Evolutionary conservation across 2,888 invertebrate genomes (phyloP), one percentile per base, ranked within the genome.

Genomic region (Drosophila anomelani): DNA sequence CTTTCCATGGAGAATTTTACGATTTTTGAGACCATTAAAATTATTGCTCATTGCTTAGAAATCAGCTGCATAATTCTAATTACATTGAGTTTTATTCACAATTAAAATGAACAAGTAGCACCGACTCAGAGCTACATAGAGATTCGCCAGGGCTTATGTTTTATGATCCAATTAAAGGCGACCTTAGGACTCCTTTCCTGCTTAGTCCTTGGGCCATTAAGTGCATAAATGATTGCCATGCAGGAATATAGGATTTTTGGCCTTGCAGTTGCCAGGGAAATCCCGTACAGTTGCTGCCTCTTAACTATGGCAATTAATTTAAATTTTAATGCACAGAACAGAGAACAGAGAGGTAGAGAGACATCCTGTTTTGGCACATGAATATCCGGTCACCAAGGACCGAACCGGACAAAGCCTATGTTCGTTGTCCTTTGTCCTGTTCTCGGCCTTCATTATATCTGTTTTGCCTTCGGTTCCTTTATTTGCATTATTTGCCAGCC

Each of bases 171-270:
- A 67, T 67, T 67, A 67, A 69, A 54, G 68, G 15, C 44, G 32
- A n/a, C 20, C 51, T 26, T 20, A 39, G 53, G 29, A 5, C 17
- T 17, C 67, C 68, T 38, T 54, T 49, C 41, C 57, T 57, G 41
- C 51, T 58, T 53, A 39, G 39, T 10, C 53, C 15, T 53, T 39
- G 70, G 54, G 38, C 46, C 54, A 74, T 69, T 62, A 75, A 79
- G 62, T 81, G 85, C 85, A 82, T 85, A 87, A 79, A 75, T 79
- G 77, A 82, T 81, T 56, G 63, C 41, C 39, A 47, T 68, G 57
- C 57, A 70, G 46, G 67, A 69, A 47, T 41, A 8, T 23, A 8
- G 1, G 15, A 44, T 69, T 67, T 55, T 56, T n/a, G 70, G 46
- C n/a, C 23, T 15, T 67, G 67, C 67, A 69, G 12, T 54, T 26